Conservation (phyloP, 2,797 vertebrate species). For the Pantherophis vulpinus region DNA sequence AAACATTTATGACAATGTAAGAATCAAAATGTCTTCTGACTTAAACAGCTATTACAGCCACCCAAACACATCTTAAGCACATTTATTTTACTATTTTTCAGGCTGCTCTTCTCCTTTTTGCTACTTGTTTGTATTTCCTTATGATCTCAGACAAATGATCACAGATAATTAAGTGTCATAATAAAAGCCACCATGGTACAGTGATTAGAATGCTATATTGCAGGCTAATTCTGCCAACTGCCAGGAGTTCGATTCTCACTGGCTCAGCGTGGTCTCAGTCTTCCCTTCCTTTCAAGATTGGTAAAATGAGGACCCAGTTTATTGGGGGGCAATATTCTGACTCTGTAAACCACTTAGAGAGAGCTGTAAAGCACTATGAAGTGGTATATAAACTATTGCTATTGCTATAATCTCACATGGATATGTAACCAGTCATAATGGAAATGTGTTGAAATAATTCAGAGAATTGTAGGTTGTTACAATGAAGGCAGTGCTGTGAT, state of each 20-base stretch:
- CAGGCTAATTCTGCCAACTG: neutral
- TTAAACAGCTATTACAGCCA: neutral
- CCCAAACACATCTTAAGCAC: neutral
- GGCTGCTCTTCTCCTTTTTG: neutral
- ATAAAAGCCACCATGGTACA: neutral
- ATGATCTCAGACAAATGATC: neutral
- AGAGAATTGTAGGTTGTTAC: neutral
- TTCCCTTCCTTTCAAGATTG: neutral
- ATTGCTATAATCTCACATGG: neutral
- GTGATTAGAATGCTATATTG: neutral
- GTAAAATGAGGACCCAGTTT: neutral
- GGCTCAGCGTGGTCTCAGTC: no score
- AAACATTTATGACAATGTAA: neutral
- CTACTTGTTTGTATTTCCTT: neutral
- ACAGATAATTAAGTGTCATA: neutral
- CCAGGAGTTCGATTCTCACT: neutral
- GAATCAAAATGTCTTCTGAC: neutral
- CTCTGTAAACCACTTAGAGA: neutral
- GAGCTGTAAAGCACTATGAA: neutral
- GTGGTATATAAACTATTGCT: neutral
- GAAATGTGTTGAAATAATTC: neutral
- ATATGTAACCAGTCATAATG: neutral
- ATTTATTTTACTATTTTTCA: neutral
- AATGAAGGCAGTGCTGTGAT: neutral
- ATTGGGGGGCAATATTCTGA: neutral